Conservation (phyloP, 2,797 vertebrate genomes). For the Gila robusta region DNA sequence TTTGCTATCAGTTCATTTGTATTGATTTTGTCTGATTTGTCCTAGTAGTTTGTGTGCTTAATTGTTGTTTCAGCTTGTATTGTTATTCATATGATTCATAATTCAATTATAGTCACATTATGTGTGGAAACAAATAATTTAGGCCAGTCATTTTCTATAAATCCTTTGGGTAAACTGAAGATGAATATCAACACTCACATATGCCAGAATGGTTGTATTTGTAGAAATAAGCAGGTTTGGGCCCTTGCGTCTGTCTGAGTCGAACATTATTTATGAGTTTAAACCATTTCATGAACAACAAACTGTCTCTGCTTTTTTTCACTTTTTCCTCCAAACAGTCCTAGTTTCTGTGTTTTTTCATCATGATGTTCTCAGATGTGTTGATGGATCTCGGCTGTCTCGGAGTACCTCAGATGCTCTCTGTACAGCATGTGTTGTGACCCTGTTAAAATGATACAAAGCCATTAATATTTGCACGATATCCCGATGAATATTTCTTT, state of each 20-base stretch:
- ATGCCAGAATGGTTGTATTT: slow-evolving; percentile 8
- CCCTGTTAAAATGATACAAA: background rate
- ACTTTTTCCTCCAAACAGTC: background rate
- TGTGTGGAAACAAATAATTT: background rate
- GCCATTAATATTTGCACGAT: slow-evolving; percentile 1
- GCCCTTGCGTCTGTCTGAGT: background rate
- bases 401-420: slow-evolving; percentile 21
- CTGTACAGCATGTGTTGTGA: background rate
- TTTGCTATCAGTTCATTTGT: background rate
- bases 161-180: background rate
- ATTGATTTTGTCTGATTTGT: background rate
- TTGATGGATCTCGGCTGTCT: slow-evolving; percentile 19
- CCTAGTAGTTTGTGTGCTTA: background rate
- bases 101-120: background rate
- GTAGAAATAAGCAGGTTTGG: background rate
- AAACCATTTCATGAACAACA: slow-evolving; percentile 18
- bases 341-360: slow-evolving; percentile 29
- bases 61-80: background rate
- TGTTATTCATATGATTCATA: background rate
- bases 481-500: background rate
- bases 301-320: background rate
- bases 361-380: background rate
- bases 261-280: slow-evolving; percentile 6
- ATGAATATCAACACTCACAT: background rate
- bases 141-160: background rate